These are phyloP conservation scores for Araneus ventricosus DNA, from an alignment of 1,140 invertebrate species.

Conservation along the genomic window DNA sequence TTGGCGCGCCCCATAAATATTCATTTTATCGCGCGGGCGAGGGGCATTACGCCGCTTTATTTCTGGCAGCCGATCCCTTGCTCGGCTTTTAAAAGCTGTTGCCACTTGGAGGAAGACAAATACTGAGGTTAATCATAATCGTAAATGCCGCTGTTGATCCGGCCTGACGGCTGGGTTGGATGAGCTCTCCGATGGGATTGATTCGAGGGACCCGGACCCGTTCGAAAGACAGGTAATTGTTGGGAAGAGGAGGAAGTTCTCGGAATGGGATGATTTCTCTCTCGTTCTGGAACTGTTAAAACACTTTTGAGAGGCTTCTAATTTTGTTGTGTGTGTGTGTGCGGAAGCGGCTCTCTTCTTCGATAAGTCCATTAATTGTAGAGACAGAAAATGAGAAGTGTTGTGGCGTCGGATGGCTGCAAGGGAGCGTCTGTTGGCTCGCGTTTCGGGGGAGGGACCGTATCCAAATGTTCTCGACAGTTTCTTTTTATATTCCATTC, in stretches of 20 bases:
- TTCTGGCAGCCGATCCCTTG: not conserved
- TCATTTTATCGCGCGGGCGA: slow-evolving; percentile 17
- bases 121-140: slow-evolving; percentile 40
- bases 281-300: slow-evolving; percentile 12
- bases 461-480: not conserved
- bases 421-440: not conserved
- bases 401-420: not conserved
- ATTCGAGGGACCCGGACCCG: not conserved
- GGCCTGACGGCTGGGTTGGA: not conserved
- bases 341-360: not conserved
- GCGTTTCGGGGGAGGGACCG: not conserved
- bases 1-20: slow-evolving; percentile 28
- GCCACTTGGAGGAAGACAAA: slow-evolving; percentile 36
- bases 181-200: slow-evolving; percentile 19
- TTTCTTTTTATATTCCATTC: too few species aligned
- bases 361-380: not conserved
- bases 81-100: slow-evolving; percentile 33
- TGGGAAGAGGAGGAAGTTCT: not conserved
- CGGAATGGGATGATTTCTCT: not conserved
- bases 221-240: slow-evolving; percentile 24
- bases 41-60: slow-evolving; percentile 13
- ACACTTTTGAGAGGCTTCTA: slow-evolving; percentile 1
- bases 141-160: slow-evolving; percentile 32
- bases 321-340: not conserved
- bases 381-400: not conserved